These are phyloP conservation scores for Phthorimaea operculella DNA, from an alignment of 1,140 invertebrate species.

Conservation along the genomic window DNA sequence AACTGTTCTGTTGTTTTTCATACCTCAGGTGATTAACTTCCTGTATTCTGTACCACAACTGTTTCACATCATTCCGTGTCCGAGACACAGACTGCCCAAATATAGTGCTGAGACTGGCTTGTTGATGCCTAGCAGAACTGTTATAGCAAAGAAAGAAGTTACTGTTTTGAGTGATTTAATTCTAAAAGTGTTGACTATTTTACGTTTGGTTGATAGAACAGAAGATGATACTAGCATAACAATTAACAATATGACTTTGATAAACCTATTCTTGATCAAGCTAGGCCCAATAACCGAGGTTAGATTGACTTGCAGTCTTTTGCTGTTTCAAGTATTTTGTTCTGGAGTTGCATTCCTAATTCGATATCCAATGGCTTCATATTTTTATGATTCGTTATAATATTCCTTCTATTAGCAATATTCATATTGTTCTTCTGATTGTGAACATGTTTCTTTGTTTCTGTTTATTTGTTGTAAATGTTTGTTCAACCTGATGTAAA, in stretches of 20 bases:
- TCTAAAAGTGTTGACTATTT: conserved; percentile 72
- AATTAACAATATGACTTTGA: conserved; percentile 93
- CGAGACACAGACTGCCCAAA: conserved; percentile 94
- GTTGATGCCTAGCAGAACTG: conserved; percentile 81
- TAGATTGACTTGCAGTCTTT: conserved; percentile 78
- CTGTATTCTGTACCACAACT: conserved; percentile 96
- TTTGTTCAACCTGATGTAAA: background rate
- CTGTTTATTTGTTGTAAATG: background rate
- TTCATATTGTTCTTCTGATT: background rate
- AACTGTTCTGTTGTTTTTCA: conserved; percentile 96
- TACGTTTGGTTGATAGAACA: conserved; percentile 76
- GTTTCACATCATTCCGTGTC: conserved; percentile 96
- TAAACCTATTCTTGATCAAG: conserved; percentile 89
- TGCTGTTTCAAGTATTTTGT: conserved; percentile 83
- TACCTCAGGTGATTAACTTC: conserved; percentile 98
- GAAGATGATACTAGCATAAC: conserved; percentile 74
- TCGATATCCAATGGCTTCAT: conserved; percentile 89
- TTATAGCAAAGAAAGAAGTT: conserved; percentile 78
- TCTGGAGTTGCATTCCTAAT: conserved; percentile 87
- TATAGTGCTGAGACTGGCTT: conserved; percentile 81
- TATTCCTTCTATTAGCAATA: too few relatives aligned
- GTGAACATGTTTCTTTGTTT: background rate
- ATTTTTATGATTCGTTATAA: conserved; percentile 81
- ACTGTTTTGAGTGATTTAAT: conserved; percentile 71
- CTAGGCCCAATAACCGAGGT: conserved; percentile 89